Conservation (phyloP, 2,797 vertebrate genomes). For the Microhierax caerulescens region DNA sequence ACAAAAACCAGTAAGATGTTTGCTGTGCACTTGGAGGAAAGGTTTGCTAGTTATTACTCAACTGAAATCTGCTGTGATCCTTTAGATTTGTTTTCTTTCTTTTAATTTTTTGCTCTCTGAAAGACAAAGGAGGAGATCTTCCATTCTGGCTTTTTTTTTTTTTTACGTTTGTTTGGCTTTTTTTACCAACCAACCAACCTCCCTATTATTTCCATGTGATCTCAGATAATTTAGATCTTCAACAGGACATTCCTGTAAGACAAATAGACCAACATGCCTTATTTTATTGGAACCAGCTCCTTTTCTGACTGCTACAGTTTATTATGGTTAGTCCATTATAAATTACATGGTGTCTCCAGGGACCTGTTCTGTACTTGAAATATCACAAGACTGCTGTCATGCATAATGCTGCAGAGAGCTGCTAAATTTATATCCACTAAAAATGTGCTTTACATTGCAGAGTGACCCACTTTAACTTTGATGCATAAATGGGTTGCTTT, state of each 20-base stretch:
- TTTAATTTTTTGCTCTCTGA: neutral
- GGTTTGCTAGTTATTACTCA: neutral
- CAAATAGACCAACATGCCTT: neutral
- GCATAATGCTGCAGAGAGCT: constrained; percentile 47
- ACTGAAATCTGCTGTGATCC: neutral
- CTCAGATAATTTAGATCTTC: neutral
- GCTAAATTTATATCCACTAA: constrained; percentile 59
- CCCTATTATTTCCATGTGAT: neutral
- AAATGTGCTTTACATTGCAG: constrained; percentile 42
- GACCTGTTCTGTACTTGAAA: constrained; percentile 53
- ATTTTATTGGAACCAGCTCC: neutral
- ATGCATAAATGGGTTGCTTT: constrained; percentile 6
- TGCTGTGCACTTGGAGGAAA: neutral
- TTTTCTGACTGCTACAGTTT: constrained; percentile 10
- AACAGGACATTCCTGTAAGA: neutral
- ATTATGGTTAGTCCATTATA: constrained; percentile 38
- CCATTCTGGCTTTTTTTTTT: neutral
- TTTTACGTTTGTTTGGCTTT: neutral
- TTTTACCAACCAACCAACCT: neutral
- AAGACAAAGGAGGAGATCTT: neutral
- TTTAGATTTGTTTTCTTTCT: neutral
- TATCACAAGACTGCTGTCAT: constrained; percentile 59
- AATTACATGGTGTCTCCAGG: constrained; percentile 40
- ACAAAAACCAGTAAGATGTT: neutral
- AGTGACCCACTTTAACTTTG: constrained; percentile 54